Base-by-base conservation (phyloP, 2,113 vertebrate genomes). In the Hypocryptadius cinnamomeus region DNA sequence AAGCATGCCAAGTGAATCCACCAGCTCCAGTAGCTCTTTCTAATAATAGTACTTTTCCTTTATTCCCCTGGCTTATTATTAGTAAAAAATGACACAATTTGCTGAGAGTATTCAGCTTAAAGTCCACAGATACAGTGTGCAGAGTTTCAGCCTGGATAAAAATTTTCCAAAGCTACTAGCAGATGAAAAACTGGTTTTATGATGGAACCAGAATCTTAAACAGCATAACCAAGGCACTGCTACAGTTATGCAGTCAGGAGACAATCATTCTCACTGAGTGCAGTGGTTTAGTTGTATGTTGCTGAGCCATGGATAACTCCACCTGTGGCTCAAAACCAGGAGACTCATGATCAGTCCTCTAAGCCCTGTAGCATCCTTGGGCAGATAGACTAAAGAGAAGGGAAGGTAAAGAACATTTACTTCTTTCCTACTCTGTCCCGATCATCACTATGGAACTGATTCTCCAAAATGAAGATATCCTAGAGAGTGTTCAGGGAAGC, bases 241-340 rank as follows among this genome's bases (percentile, higher is more conserved):
- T 56, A 51, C 13, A 21, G 4, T 72, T 69, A 25, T 13, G 10
- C 48, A 57, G 11, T 16, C 65, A 84, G 57, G 35, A 81, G 45
- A 76, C n/a, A 89, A 3, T 3, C 8, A 35, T 57, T 85, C 35
- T 40, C 0, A 0, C 5, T 0, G 0, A 31, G 4, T 22, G 4
- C 30, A 74, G 22, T n/a, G 23, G 8, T 90, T 81, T 69, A 78
- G 6, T 4, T 39, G 22, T 39, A 15, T 1, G 1, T 65, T 77
- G 18, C 20, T 84, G n/a, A 69, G n/a, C 11, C 28, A 18, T 4
- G 56, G 30, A 13, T 47, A 51, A 59, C 50, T 84, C 56, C 28
- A 59, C 30, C 47, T 35, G 8, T 66, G 19, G 6, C 33, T 88
- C 37, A 61, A 56, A 80, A 60, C 47, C n/a, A 68, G 33, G 23